These are phyloP conservation scores for Sinella curviseta DNA, from an alignment of 1,140 invertebrate species.

Conservation along the genomic window DNA sequence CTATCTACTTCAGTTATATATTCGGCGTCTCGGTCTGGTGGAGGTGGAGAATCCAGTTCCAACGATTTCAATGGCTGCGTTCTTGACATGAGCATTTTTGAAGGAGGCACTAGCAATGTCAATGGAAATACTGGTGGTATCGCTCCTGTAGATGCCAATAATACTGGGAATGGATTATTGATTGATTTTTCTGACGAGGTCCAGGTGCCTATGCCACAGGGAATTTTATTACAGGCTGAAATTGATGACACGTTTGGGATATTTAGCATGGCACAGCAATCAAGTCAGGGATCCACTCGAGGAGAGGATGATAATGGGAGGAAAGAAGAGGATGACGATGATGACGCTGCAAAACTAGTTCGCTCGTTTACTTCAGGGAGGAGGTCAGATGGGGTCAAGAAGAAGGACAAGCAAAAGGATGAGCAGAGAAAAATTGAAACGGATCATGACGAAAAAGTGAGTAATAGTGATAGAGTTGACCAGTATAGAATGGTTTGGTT, in stretches of 20 bases:
- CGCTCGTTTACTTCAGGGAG: neutral
- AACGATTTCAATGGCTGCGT: too few relatives aligned
- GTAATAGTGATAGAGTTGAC: too few relatives aligned
- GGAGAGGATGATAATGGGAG: neutral
- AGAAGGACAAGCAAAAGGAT: neutral
- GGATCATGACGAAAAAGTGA: too few relatives aligned
- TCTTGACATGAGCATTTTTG: too few relatives aligned
- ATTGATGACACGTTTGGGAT: conserved; percentile 16
- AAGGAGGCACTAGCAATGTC: too few relatives aligned
- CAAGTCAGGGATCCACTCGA: neutral
- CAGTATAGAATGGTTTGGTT: too few relatives aligned
- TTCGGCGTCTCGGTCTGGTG: neutral
- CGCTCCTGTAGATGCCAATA: neutral
- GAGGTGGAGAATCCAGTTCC: too few relatives aligned
- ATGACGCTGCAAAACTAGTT: neutral
- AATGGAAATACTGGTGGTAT: neutral
- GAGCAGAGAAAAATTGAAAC: neutral
- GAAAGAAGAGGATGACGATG: neutral
- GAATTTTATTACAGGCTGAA: neutral
- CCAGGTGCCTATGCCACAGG: neutral
- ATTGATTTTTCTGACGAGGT: neutral
- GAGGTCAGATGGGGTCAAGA: neutral
- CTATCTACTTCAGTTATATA: neutral
- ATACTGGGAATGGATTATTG: neutral
- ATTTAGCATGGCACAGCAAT: neutral